Evolutionary conservation across 2,888 invertebrate genomes (phyloP), one percentile per base, ranked within the genome.

Genomic region (Graphium colonna): DNA sequence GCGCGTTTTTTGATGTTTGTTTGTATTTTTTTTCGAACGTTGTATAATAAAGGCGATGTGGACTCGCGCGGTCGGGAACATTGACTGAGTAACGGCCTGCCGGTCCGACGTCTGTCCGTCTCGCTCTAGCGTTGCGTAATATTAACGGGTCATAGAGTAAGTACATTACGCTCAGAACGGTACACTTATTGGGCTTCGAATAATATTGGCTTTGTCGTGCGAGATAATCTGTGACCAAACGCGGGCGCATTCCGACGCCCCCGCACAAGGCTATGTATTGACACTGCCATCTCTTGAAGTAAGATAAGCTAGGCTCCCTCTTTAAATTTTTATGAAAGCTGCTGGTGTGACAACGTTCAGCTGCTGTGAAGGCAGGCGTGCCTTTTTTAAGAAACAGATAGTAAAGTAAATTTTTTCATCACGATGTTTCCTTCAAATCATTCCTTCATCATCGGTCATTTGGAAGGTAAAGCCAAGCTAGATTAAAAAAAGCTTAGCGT

Each of bases 141-240:
- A 64, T 64, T 84, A 85, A 86, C 85, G 83, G 83, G 74, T 75
- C 83, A 82, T 81, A 84, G 85, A 86, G 82, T 83, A 83, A 76
- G 73, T 73, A 68, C 72, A 68, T 68, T 42, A 52, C 75, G 72
- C 73, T 77, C 76, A 77, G 80, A 82, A 65, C 72, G 68, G 73
- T 69, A 53, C 47, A 59, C 54, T 59, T 42, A 50, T 40, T 45
- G 48, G 55, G 46, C 56, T 36, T 53, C 49, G 31, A 38, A 17
- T 13, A 52, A 53, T 47, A 52, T 48, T 43, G 47, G 52, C 38
- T 47, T 52, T 39, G 52, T 41, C 48, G 44, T 50, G 40, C 55
- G 51, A 31, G 31, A 36, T 36, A 36, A 36, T 36, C 36, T 36
- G 36, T 21, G 21, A 5, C 21, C 21, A 5, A 21, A 21, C 21